A percentile compares a stretch with the other conserved stretches of the same genome.
These are phyloP conservation scores for Terebella lapidaria DNA, from an alignment of 2,888 invertebrate genomes.

Conservation along the genomic window DNA sequence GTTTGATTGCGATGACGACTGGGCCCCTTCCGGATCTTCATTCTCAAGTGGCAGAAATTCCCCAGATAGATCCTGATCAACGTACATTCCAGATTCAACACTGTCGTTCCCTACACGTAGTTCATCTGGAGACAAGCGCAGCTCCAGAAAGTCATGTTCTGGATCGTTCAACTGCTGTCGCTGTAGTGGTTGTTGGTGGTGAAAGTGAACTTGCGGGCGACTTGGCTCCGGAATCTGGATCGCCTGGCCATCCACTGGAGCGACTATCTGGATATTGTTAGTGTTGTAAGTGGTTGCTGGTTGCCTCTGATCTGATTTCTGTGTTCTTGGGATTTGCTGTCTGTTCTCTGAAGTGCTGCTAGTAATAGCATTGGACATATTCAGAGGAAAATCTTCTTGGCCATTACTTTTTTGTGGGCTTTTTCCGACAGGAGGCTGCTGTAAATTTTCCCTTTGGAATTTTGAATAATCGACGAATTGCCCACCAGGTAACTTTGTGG, in stretches of 20 bases:
- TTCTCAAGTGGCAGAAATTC: neutral
- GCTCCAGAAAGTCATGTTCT: neutral
- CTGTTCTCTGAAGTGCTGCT: too few species aligned
- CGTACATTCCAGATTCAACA: neutral
- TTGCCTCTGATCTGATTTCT: neutral
- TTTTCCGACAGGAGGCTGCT: neutral
- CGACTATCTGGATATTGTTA: neutral
- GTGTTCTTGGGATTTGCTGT: too few species aligned
- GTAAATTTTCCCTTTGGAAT: neutral
- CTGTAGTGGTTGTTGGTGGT: too few species aligned
- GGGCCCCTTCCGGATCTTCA: neutral
- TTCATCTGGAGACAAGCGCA: too few species aligned
- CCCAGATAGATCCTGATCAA: neutral
- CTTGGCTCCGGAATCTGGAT: neutral
- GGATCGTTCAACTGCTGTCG: neutral
- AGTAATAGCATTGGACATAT: neutral
- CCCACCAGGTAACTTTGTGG: neutral
- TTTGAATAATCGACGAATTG: neutral
- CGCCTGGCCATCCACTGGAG: neutral
- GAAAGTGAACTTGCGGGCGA: too few species aligned
- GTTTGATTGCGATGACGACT: neutral
- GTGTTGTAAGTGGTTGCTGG: neutral
- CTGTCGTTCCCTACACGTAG: too few species aligned
- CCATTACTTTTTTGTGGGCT: too few species aligned
- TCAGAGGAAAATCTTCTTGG: too few species aligned